Percentiles rank a stretch among this genome's conserved stretches.
These are phyloP conservation scores for Lagopus muta DNA, from an alignment of 2,113 vertebrate species.

Conservation along the genomic window DNA sequence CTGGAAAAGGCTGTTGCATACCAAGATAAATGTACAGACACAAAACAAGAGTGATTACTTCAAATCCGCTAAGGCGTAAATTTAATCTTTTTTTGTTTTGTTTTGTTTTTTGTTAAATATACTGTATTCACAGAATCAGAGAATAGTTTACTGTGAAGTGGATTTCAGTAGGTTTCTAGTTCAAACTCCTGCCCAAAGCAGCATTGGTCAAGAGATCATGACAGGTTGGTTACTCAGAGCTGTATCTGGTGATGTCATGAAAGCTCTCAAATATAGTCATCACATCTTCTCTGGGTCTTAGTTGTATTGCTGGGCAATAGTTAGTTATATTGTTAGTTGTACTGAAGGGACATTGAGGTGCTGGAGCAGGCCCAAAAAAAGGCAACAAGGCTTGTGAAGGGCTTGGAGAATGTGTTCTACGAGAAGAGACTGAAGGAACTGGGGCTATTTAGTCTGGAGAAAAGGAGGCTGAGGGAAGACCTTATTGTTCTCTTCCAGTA, in stretches of 20 bases:
- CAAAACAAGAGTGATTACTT: background rate
- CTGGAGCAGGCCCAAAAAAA: no score
- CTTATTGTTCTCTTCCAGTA: no score
- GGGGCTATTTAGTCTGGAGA: no score
- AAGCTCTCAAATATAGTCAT: background rate
- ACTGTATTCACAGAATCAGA: background rate
- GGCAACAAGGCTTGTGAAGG: no score
- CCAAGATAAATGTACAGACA: accelerated
- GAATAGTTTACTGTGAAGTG: background rate
- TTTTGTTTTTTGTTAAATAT: background rate
- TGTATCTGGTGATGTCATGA: background rate
- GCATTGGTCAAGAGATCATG: background rate
- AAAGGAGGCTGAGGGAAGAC: no score
- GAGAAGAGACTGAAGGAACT: no score
- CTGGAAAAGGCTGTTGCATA: background rate
- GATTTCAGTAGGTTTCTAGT: background rate
- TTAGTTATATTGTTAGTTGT: no score
- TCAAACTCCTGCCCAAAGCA: background rate
- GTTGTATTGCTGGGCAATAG: background rate
- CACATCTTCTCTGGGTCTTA: background rate
- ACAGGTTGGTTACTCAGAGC: accelerated
- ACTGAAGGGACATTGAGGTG: no score
- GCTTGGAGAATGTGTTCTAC: no score
- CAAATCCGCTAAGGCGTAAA: background rate
- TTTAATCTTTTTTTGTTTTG: background rate